Evolutionary conservation across 1,140 invertebrate species (phyloP), one percentile per base, ranked within the genome.

Genomic region (Saxidomus purpurata): DNA sequence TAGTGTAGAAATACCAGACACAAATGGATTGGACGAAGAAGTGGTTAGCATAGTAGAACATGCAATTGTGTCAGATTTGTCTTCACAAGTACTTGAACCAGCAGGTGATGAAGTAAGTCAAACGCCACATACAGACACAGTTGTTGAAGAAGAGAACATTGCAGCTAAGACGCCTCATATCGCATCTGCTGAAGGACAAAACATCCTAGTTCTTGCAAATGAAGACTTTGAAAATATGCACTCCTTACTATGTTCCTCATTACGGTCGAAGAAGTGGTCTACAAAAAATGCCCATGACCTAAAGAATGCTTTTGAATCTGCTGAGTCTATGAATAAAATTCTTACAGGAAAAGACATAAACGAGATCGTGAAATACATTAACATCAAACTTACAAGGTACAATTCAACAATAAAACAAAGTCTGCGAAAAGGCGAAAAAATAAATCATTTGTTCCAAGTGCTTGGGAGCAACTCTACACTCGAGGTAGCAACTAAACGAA

Each of bases 401-500:
- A 63, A 40, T 2, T 40, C 63, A 0, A 63, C 17, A 1, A 82
- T 82, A 36, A 61, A 63, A 38, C 49, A 38, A 38, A 82, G n/a
- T 31, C 34, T 82, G 19, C 6, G 52, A 15, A 82, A 82, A 43
- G 22, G 6, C 6, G 80, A 82, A 63, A 82, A 63, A 63, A 82
- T 82, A n/a, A 63, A 38, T n/a, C n/a, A 34, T 3, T 4, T 82
- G 4, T 82, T 52, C 22, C 3, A 52, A 34, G 80, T 55, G 6
- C 9, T 82, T 31, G 31, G 47, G n/a, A 47, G 13, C 15, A 43
- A 49, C 2, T 36, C 80, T 25, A 52, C 3, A 36, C 15, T 55
- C 9, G 15, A n/a, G 9, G 43, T 17, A 81, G 17, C 13, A 59
- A 81, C 22, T 31, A 25, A 34, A 59, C 19, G 2, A 49, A 81